Evolutionary conservation across 2,797 vertebrate species (phyloP).

Genomic region (Lepilemur septentrionalis): DNA sequence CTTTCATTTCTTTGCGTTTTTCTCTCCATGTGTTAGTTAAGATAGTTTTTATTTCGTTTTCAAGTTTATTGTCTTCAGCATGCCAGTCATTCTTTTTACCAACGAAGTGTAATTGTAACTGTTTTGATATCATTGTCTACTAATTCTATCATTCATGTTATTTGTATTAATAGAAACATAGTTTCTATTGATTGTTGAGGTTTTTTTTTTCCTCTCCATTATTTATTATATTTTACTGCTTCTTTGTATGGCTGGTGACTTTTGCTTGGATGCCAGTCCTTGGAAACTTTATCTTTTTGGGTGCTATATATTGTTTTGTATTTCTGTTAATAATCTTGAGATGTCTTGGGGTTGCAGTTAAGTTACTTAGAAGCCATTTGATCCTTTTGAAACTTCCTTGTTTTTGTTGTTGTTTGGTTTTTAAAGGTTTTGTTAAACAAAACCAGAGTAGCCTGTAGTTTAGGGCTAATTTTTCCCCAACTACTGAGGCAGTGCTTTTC

Average conservation of each 20-base stretch:
- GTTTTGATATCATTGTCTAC: background rate
- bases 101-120: background rate
- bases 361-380: slow-evolving; percentile 21
- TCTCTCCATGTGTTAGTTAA: background rate
- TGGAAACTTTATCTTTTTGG: slow-evolving; percentile 22
- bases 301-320: background rate
- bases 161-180: background rate
- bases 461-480: background rate
- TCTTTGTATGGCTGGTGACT: background rate
- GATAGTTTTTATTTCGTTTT: background rate
- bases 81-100: background rate
- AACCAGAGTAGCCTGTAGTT: background rate
- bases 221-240: slow-evolving; percentile 22
- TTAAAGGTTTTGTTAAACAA: background rate
- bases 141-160: background rate
- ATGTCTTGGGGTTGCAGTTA: background rate
- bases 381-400: background rate
- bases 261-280: slow-evolving; percentile 24
- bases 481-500: background rate
- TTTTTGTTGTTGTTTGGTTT: background rate
- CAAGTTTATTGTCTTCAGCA: background rate
- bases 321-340: slow-evolving; percentile 18
- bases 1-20: background rate
- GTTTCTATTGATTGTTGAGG: background rate
- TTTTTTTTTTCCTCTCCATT: background rate